phyloP scores from a whole-genome alignment of 2,113 vertebrate species.

The Tachysurus vachellii region DNA sequence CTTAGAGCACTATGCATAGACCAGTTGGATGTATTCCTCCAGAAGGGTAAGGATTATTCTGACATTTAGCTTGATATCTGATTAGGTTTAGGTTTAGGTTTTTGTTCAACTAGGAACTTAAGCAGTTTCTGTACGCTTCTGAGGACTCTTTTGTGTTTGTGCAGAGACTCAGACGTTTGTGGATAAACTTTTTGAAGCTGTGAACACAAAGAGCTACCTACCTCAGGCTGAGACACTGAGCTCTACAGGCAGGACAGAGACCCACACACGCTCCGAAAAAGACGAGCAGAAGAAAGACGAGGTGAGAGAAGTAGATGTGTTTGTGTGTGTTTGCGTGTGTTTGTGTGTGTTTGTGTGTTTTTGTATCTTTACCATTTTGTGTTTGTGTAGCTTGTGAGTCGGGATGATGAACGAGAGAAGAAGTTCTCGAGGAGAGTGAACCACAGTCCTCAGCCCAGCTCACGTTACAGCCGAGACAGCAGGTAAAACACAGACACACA shows the following conservation, averaged over 20 bases:
- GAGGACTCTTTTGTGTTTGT: constrained; percentile 23
- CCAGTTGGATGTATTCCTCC: constrained; percentile 98
- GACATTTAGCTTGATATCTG: too few relatives aligned
- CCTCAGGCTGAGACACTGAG: constrained; percentile 83
- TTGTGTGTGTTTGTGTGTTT: neutral
- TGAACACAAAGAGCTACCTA: constrained; percentile 95
- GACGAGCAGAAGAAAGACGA: constrained; percentile 91
- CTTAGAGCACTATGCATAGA: constrained; percentile 96
- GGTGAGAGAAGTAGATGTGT: constrained; percentile 53
- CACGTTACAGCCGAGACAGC: constrained; percentile 88
- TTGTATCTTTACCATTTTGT: neutral
- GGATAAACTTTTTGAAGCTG: constrained; percentile 96
- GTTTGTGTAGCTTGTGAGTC: constrained; percentile 70
- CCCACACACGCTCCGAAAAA: constrained; percentile 84
- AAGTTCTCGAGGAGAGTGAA: constrained; percentile 92
- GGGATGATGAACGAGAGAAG: constrained; percentile 93
- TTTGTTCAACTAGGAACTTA: neutral
- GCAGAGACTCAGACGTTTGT: constrained; percentile 96
- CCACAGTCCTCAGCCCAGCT: constrained; percentile 91
- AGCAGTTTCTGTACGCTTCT: neutral
- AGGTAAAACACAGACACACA: constrained; percentile 73
- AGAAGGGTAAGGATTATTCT: constrained; percentile 81
- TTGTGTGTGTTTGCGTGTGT: neutral
- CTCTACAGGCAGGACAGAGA: constrained; percentile 78
- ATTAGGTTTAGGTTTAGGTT: too few relatives aligned